Percentiles rank a stretch among this genome's conserved stretches.
These are phyloP conservation scores for Lucilia cuprina DNA, from an alignment of 1,140 invertebrate genomes.

Conservation along the genomic window DNA sequence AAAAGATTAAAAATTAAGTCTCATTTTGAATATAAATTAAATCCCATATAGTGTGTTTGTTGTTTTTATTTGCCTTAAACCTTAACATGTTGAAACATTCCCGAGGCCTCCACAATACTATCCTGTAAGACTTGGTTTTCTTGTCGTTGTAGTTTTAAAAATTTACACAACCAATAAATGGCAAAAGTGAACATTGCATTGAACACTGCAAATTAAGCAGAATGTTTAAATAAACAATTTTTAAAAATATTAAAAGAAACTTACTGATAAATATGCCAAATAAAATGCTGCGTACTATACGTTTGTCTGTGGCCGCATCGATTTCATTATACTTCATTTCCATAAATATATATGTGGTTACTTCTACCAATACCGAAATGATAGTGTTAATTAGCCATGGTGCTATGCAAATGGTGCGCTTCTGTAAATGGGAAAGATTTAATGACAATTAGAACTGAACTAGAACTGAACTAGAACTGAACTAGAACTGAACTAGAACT, in stretches of 20 bases:
- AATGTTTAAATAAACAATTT: no score
- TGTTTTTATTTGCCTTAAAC: slow-evolving; percentile 40
- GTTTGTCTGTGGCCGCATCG: slow-evolving; percentile 54
- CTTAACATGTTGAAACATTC: slow-evolving; percentile 56
- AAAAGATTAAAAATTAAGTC: neutral
- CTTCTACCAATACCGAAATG: slow-evolving; percentile 52
- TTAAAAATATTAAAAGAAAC: neutral
- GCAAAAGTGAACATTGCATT: slow-evolving; percentile 53
- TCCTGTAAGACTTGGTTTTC: slow-evolving; percentile 52
- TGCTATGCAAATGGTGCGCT: slow-evolving; percentile 58
- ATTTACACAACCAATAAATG: slow-evolving; percentile 54
- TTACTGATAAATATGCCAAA: slow-evolving; percentile 56
- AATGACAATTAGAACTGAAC: neutral
- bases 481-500: no score
- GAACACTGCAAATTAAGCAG: slow-evolving; percentile 40
- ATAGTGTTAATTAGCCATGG: slow-evolving; percentile 56
- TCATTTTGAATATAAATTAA: neutral
- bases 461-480: no score
- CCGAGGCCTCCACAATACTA: slow-evolving; percentile 52
- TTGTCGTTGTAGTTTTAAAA: slow-evolving; percentile 48
- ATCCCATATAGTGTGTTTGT: neutral
- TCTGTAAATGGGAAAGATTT: slow-evolving; percentile 38
- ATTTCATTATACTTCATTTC: slow-evolving; percentile 58
- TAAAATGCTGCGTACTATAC: slow-evolving; percentile 54
- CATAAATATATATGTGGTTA: slow-evolving; percentile 52